A percentile compares a stretch with the other conserved stretches of the same genome.
Evolutionary conservation across 2,888 invertebrate species (phyloP).

Genomic region (Epinotia ramella): DNA sequence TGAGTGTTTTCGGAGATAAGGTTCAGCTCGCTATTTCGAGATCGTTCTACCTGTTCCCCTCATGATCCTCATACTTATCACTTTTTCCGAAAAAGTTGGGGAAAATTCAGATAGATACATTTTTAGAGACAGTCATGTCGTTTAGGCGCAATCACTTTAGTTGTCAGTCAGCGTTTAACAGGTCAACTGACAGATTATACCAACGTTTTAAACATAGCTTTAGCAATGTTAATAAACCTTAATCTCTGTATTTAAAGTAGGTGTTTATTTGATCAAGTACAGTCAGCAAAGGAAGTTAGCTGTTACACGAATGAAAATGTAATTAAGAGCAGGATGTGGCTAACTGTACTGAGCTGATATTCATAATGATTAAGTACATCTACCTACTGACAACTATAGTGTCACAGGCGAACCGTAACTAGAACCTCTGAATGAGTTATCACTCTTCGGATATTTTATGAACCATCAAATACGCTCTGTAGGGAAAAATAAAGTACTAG

Average conservation of each 20-base stretch:
- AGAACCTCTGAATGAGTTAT: neutral
- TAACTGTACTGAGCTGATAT: constrained; percentile 12
- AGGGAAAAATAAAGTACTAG: too few relatives aligned
- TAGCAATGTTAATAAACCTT: neutral
- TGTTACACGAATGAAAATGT: constrained; percentile 25
- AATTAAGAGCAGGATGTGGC: constrained; percentile 23
- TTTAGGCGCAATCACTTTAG: too few relatives aligned
- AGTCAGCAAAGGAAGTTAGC: constrained; percentile 13
- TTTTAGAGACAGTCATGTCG: too few relatives aligned
- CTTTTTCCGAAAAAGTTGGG: too few relatives aligned
- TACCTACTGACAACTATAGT: neutral
- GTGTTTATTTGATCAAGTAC: neutral
- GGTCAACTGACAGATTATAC: neutral
- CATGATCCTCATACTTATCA: too few relatives aligned
- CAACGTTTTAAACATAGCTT: neutral
- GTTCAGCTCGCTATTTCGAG: too few relatives aligned
- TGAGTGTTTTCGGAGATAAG: too few relatives aligned
- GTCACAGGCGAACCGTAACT: neutral
- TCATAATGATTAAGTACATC: neutral
- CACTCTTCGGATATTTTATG: too few relatives aligned
- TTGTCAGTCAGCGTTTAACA: too few relatives aligned
- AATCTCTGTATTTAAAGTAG: neutral
- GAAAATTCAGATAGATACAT: too few relatives aligned
- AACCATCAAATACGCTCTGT: too few relatives aligned
- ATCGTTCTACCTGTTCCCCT: too few relatives aligned